These are phyloP conservation scores for Bufo gargarizans DNA, from an alignment of 2,113 vertebrate genomes.

Conservation along the genomic window DNA sequence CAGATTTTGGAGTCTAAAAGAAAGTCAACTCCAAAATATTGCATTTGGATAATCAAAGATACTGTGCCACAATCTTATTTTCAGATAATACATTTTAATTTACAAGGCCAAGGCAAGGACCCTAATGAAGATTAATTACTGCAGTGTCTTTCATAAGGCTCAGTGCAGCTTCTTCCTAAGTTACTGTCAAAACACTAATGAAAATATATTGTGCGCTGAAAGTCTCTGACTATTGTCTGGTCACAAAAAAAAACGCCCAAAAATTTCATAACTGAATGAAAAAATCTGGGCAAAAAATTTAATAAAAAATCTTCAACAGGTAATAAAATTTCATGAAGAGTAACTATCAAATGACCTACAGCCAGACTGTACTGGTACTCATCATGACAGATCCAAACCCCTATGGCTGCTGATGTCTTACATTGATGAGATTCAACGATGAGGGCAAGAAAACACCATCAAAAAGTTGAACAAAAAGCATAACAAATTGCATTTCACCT, in stretches of 20 bases:
- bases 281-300: not conserved
- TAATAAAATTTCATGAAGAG: not conserved
- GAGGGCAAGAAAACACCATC: too few species aligned
- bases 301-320: not conserved
- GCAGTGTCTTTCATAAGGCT: constrained; percentile 66
- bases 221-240: constrained; percentile 58
- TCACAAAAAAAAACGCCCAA: constrained; percentile 57
- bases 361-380: too few species aligned
- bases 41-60: constrained; percentile 68
- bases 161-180: constrained; percentile 65
- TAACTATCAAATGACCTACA: not conserved
- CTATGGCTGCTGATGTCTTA: too few species aligned
- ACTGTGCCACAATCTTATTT: constrained; percentile 65
- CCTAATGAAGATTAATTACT: constrained; percentile 78
- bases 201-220: constrained; percentile 64
- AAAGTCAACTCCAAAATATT: constrained; percentile 62
- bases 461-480: too few species aligned
- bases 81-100: constrained; percentile 72
- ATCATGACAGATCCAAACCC: too few species aligned
- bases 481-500: too few species aligned
- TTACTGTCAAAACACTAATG: constrained; percentile 66
- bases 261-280: not conserved
- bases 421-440: too few species aligned
- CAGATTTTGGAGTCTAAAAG: constrained; percentile 60
- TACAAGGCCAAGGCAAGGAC: constrained; percentile 65